phyloP scores from a whole-genome alignment of 2,113 vertebrate genomes.

The Echinops telfairi region DNA sequence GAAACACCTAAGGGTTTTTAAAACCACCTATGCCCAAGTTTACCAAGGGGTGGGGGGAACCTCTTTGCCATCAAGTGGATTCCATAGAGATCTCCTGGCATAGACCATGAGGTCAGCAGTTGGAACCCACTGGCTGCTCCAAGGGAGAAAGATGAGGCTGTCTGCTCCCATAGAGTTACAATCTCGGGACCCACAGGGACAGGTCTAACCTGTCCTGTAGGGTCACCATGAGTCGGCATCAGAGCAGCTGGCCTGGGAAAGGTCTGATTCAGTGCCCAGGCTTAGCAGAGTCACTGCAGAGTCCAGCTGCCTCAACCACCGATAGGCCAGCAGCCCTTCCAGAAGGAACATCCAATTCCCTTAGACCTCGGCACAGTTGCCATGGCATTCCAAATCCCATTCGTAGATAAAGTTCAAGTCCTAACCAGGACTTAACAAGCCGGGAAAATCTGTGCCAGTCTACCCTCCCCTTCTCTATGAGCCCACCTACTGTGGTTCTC shows the following conservation, averaged over 20 bases:
- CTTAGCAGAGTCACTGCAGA: not conserved
- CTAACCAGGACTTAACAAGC: not conserved
- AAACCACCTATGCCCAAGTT: not conserved
- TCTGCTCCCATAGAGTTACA: too few species aligned
- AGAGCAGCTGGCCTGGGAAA: not conserved
- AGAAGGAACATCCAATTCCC: not conserved
- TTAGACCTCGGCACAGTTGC: not conserved
- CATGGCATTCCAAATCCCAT: not conserved
- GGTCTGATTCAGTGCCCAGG: not conserved
- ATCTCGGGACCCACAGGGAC: too few species aligned
- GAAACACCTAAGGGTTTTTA: not conserved
- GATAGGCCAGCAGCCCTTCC: not conserved
- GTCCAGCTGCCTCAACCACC: not conserved
- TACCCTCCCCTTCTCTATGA: not conserved
- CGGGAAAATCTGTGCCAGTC: accelerated
- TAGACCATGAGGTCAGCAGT: not conserved
- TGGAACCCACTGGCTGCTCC: not conserved
- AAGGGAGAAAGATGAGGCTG: not conserved
- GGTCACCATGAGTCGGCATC: not conserved
- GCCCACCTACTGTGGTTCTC: not conserved
- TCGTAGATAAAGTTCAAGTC: not conserved
- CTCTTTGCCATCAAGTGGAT: not conserved
- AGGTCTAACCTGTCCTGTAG: too few species aligned
- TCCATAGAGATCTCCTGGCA: not conserved
- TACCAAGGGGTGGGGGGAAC: not conserved